phyloP scores from a whole-genome alignment of 2,113 vertebrate species.

The Labeo catla region DNA sequence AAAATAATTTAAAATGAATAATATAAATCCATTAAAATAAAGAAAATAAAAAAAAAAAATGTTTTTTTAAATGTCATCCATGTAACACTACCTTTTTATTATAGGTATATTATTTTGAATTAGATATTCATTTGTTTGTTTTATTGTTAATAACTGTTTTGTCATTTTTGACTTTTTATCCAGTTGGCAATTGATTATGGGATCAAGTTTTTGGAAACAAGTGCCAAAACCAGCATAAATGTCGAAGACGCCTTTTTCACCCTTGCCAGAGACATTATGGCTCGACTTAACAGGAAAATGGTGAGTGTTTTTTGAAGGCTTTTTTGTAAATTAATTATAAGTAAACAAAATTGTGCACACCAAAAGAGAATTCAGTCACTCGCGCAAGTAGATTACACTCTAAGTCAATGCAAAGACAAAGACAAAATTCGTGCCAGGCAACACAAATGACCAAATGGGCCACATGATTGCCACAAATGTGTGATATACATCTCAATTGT shows the following conservation, averaged over 20 bases:
- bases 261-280: slow-evolving; percentile 94
- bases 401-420: too few species aligned
- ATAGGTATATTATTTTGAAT: background rate
- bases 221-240: slow-evolving; percentile 95
- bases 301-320: slow-evolving; percentile 73
- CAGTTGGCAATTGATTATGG: slow-evolving; percentile 98
- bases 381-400: too few species aligned
- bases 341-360: too few species aligned
- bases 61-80: background rate
- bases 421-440: too few species aligned
- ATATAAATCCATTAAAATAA: background rate
- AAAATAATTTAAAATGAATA: background rate
- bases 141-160: background rate
- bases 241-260: slow-evolving; percentile 99
- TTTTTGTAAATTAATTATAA: background rate
- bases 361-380: too few species aligned
- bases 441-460: too few species aligned
- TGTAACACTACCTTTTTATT: background rate
- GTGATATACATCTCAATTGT: too few species aligned
- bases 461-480: too few species aligned
- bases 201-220: slow-evolving; percentile 98
- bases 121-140: background rate
- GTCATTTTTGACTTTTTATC: slow-evolving; percentile 54
- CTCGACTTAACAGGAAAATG: slow-evolving; percentile 97
- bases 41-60: background rate